Evolutionary conservation across 2,888 invertebrate genomes (phyloP), one percentile per base, ranked within the genome.

Genomic region (Erebia palarica): DNA sequence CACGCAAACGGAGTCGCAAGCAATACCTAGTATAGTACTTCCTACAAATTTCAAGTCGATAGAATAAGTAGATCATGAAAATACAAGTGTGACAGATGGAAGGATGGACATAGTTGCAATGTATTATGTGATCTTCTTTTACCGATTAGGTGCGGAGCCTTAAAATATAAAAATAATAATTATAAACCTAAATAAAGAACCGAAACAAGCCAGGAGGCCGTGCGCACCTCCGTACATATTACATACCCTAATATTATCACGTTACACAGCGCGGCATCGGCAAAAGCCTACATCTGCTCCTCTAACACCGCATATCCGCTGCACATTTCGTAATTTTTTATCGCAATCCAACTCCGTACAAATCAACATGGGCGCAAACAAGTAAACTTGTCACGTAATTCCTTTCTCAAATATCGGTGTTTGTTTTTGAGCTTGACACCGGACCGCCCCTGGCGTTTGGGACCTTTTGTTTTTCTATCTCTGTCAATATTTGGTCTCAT

Each of bases 381-480:
- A 81, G 84, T 82, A 84, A 86, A 88, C 82, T 87, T 90, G 90
- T 90, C 90, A 89, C 86, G 87, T 92, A 91, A 92, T 91, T 90
- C 90, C 88, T 91, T 89, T 82, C 84, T 86, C 90, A 92, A 92
- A 92, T 87, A 92, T 80, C 76, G 75, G 76, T 82, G 77, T 92
- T 92, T 92, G 89, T 90, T 87, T 86, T 88, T 82, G 84, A 84
- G 90, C 91, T 92, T 88, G 92, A 91, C 92, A 93, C 91, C 88
- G 80, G 77, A 81, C 88, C 87, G 86, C 90, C 91, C 89, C 85
- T 80, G 77, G 79, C 75, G 82, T 77, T 36, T 79, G 83, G 80
- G 80, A 86, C 85, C 89, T 91, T 93, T 93, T 58, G 92, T 93
- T 92, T 92, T 91, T 92, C 86, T 88, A 82, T 84, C 47, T 21